Evolutionary conservation across 2,888 invertebrate genomes (phyloP).

Genomic region (Watsonalla cultraria): DNA sequence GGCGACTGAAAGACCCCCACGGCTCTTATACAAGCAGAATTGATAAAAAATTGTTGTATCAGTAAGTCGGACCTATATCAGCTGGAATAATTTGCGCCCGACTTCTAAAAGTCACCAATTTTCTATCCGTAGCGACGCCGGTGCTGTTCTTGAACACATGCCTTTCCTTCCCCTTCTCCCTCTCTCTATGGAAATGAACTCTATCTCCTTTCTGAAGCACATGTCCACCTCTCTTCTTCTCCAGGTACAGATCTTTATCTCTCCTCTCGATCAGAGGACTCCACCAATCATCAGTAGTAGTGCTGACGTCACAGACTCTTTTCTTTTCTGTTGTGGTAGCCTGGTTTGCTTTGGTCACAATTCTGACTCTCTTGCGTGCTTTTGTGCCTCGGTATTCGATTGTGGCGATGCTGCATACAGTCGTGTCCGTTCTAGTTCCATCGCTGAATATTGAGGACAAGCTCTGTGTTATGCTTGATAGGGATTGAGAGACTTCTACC

Average conservation of each 20-base stretch:
- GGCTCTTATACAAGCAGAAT: too few species aligned
- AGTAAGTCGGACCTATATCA: too few species aligned
- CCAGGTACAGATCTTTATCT: conserved; percentile 13
- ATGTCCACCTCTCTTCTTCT: conserved; percentile 13
- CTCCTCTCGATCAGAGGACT: conserved; percentile 50
- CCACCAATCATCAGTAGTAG: conserved; percentile 55
- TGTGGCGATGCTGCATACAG: conserved; percentile 33
- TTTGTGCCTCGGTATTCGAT: conserved; percentile 21
- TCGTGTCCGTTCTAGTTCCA: conserved; percentile 30
- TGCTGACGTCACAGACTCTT: conserved; percentile 37
- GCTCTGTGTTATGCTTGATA: conserved; percentile 3
- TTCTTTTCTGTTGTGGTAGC: conserved; percentile 33
- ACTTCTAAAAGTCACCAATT: conserved; percentile 44
- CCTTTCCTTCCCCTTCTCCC: not conserved
- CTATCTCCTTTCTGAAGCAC: conserved; percentile 7
- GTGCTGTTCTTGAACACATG: conserved; percentile 1
- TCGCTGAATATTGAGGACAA: conserved; percentile 11
- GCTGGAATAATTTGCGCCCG: conserved; percentile 43
- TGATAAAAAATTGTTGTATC: too few species aligned
- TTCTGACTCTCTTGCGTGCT: conserved; percentile 13
- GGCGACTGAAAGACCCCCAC: too few species aligned
- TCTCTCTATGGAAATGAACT: conserved; percentile 1
- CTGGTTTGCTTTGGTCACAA: conserved; percentile 35
- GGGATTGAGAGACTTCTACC: not conserved
- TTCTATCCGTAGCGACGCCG: conserved; percentile 27